These are phyloP conservation scores for Triplophysa tibetana DNA, from an alignment of 2,113 vertebrate genomes.

Conservation along the genomic window DNA sequence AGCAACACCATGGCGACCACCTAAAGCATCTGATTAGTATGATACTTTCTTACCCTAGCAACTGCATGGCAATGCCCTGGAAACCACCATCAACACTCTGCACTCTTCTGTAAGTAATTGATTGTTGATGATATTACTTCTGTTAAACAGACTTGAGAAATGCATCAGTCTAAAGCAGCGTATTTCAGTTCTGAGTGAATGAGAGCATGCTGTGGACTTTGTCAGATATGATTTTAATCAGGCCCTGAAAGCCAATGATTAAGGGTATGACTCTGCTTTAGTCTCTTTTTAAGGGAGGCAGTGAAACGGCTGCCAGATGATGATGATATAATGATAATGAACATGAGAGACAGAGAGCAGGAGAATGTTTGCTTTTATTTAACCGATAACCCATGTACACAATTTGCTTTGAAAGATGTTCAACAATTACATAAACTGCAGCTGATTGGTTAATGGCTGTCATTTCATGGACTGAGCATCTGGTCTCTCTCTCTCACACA, in stretches of 20 bases:
- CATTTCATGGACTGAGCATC: conserved; percentile 53
- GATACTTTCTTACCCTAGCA: too few relatives aligned
- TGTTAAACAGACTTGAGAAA: conserved; percentile 21
- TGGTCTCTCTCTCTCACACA: conserved; percentile 38
- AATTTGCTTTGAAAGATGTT: conserved; percentile 59
- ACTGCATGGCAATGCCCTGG: background rate
- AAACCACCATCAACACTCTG: background rate
- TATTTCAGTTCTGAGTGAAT: conserved; percentile 17
- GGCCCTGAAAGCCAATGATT: conserved; percentile 46
- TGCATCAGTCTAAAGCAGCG: background rate
- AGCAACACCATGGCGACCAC: too few relatives aligned
- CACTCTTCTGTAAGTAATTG: background rate
- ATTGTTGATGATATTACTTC: too few relatives aligned
- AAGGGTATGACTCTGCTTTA: background rate
- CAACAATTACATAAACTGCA: conserved; percentile 55
- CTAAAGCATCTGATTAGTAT: background rate
- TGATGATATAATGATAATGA: conserved; percentile 40
- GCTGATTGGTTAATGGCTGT: conserved; percentile 60
- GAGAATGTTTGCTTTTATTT: conserved; percentile 56
- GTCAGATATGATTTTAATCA: conserved; percentile 52
- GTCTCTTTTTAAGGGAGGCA: conserved; percentile 9
- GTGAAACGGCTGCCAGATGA: conserved; percentile 35
- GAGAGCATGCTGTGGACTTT: conserved; percentile 42
- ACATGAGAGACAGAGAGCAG: conserved; percentile 20
- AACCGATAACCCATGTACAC: conserved; percentile 63